Base-by-base conservation (phyloP, 2,888 invertebrate species). In the Phaedon cochleariae region DNA sequence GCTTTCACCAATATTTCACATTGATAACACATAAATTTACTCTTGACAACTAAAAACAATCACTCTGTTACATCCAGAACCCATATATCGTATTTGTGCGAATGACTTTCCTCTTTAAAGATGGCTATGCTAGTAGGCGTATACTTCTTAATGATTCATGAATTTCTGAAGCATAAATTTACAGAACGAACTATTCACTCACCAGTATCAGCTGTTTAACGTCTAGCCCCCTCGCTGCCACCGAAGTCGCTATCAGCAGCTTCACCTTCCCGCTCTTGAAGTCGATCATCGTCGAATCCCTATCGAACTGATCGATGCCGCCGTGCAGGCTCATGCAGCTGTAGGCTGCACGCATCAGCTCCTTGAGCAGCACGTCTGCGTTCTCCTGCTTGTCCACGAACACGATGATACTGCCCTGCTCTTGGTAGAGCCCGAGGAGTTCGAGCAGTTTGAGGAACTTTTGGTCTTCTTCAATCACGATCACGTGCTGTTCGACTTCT, bases 351-450 rank as follows among this genome's bases (percentile, higher is more conserved):
- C 94, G 96, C 94, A 99, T 95, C 1, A 99, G 87, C 77, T 98
- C 97, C 79, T 96, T 96, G 48, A 97, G 85, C 18, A 97, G 84
- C 26, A 93, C 93, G 81, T 98, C 98, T 0, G 98, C 98, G 79
- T 96, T 94, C 82, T 98, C 98, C 84, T 99, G 98, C 79, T 98
- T 98, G 81, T 99, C 98, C 9, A 98, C 98, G 83, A 99, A 99
- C 29, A 99, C 94, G 73, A 99, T 94, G 54, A 95, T 93, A 80
- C 95, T 95, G 51, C 99, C 99, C 77, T 92, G 87, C 79, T 96
- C 92, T 76, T 95, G 95, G 84, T 95, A 98, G 54, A 94, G 85
- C 0, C 98, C 98, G n/a, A 99, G 86, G n/a, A 99, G 85, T 82
- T 99, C 99, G 9, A 99, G 85, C 0, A 99, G 86, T 83, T 99